Evolutionary conservation across 2,888 invertebrate species (phyloP), one percentile per base, ranked within the genome.

Genomic region (Caenorhabditis drosophilae): DNA sequence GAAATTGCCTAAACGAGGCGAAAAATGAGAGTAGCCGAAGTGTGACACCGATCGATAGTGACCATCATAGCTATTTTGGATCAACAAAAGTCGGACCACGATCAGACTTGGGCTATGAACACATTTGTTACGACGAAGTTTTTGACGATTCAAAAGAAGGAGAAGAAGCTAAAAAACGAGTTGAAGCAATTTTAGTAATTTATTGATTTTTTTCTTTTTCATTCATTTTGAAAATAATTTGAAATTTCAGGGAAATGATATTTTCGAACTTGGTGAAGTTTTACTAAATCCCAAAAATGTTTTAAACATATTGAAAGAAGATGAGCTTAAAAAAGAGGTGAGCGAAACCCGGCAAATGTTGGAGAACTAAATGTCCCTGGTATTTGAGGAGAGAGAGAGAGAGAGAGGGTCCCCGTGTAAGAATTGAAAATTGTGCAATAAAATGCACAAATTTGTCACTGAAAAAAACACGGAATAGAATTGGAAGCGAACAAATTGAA

Each of bases 91-190:
- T 26, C 2, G n/a, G n/a, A n/a, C n/a, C n/a, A n/a, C 46, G 54
- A 16, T 15, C 27, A 6, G 60, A 66, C 46, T 11, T 60, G n/a
- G 66, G 66, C 11, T 66, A 66, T 40, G 66, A 66, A 34, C 46
- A 56, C 27, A 31, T 60, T 11, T 23, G 56, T 53, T 23, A 35
- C 15, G 12, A 16, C 1, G 38, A 46, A 25, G n/a, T 51, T 22
- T 51, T 55, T 20, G 36, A 35, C 6, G 18, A 48, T n/a, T 16
- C 38, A 0, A 44, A 51, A 1, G 9, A 12, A 4, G 51, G 55
- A 22, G 25, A 41, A 18, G 48, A 55, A 36, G 22, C n/a, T 15
- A 47, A 47, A 15, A 20, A 47, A 2, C 6, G 9, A 27, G 9
- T 46, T 2, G 26, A 46, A 6, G 20, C 16, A 20, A 41, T 22